Conservation (phyloP, 2,797 vertebrate species). For the Rhynchonycteris naso region DNA sequence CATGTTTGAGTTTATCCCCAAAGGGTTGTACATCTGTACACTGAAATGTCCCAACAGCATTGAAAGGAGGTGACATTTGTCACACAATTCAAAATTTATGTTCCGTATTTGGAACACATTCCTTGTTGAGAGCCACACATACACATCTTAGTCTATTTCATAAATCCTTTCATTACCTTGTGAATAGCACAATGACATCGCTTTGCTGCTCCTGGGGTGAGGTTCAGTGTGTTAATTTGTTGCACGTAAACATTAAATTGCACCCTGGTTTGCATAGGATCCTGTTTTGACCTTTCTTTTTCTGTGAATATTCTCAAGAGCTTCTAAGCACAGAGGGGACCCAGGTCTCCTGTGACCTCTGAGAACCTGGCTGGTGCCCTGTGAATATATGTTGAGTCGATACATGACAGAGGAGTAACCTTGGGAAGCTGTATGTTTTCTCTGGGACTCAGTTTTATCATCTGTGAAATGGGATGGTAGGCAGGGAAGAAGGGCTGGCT, state of each 20-base stretch:
- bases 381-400: not conserved
- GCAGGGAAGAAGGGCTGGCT: not conserved
- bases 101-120: not conserved
- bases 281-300: not conserved
- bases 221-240: not conserved
- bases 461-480: not conserved
- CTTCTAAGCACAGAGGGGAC: not conserved
- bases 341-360: not conserved
- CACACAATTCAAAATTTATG: not conserved
- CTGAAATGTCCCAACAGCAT: not conserved
- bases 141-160: not conserved
- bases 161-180: not conserved
- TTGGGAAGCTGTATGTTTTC: not conserved
- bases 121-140: fast-evolving
- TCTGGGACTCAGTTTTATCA: not conserved
- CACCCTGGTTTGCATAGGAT: fast-evolving
- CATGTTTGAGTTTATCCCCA: not conserved
- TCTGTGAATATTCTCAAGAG: not conserved
- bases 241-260: not conserved
- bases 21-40: too few species aligned
- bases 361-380: not conserved
- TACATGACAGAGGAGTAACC: not conserved
- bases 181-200: not conserved
- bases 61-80: not conserved
- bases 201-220: not conserved